These are phyloP conservation scores for Nasua narica DNA, from an alignment of 2,797 vertebrate genomes.

Conservation along the genomic window DNA sequence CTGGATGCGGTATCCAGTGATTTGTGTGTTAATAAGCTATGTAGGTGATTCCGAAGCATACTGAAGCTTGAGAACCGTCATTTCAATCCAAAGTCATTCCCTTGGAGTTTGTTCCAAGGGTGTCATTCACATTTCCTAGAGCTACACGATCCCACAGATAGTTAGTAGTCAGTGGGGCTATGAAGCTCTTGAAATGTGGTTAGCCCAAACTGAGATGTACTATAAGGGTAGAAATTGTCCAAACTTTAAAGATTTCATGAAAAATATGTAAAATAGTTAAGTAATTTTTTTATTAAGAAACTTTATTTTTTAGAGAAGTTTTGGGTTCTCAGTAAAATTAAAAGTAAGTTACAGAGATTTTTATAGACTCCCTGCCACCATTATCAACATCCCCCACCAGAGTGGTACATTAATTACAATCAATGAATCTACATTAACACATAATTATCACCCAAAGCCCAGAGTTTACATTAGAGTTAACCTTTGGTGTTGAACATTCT, in stretches of 20 bases:
- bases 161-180: too few relatives aligned
- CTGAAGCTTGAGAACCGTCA: not conserved
- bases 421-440: not conserved
- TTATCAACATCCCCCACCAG: fast-evolving
- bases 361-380: too few relatives aligned
- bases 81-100: not conserved
- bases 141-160: fast-evolving
- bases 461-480: not conserved
- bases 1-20: not conserved
- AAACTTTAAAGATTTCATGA: not conserved
- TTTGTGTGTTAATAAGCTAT: not conserved
- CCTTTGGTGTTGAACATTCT: not conserved
- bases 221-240: not conserved
- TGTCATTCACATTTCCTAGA: not conserved
- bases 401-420: not conserved
- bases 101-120: not conserved
- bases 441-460: not conserved
- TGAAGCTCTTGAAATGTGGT: not conserved
- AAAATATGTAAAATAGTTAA: not conserved
- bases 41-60: not conserved
- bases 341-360: not conserved
- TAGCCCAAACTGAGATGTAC: not conserved
- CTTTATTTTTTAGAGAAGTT: not conserved
- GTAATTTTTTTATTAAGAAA: not conserved
- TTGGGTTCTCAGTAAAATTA: not conserved